Conservation (phyloP, 2,888 invertebrate genomes). For the Lithophane ornitopus region DNA sequence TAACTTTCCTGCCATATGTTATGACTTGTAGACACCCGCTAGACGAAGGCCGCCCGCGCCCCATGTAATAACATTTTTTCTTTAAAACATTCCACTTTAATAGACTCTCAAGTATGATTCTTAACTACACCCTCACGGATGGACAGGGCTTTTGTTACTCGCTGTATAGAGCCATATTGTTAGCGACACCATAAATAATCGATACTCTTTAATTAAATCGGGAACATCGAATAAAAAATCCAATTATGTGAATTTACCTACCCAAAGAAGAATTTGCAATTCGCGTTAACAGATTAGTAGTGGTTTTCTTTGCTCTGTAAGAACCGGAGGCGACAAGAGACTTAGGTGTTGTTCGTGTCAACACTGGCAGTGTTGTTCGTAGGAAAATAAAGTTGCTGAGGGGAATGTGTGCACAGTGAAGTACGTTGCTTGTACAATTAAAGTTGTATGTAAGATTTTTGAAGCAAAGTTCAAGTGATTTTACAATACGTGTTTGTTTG, state of each 20-base stretch:
- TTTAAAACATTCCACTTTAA: no score
- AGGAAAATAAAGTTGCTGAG: conserved; percentile 39
- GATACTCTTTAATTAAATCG: not conserved
- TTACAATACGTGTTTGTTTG: not conserved
- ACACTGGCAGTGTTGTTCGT: conserved; percentile 33
- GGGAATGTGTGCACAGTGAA: conserved; percentile 32
- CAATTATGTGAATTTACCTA: conserved; percentile 8
- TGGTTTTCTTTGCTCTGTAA: conserved; percentile 37
- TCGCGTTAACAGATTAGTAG: conserved; percentile 38
- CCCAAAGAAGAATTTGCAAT: conserved; percentile 24
- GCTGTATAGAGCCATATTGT: not conserved
- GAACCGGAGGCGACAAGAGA: conserved; percentile 31
- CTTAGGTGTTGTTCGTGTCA: conserved; percentile 43
- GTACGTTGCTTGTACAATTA: conserved; percentile 17
- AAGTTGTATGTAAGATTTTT: conserved; percentile 17
- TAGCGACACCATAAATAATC: not conserved
- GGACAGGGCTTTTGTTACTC: no score
- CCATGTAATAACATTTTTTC: no score
- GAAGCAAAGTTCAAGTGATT: conserved; percentile 5
- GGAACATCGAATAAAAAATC: conserved; percentile 12
- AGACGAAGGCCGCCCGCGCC: no score
- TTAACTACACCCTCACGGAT: no score
- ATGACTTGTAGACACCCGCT: no score
- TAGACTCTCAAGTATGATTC: no score
- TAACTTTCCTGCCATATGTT: no score